A percentile compares a stretch with the other conserved stretches of the same genome.
Conservation (phyloP, 2,797 vertebrate genomes). For the Hyperoplus immaculatus region DNA sequence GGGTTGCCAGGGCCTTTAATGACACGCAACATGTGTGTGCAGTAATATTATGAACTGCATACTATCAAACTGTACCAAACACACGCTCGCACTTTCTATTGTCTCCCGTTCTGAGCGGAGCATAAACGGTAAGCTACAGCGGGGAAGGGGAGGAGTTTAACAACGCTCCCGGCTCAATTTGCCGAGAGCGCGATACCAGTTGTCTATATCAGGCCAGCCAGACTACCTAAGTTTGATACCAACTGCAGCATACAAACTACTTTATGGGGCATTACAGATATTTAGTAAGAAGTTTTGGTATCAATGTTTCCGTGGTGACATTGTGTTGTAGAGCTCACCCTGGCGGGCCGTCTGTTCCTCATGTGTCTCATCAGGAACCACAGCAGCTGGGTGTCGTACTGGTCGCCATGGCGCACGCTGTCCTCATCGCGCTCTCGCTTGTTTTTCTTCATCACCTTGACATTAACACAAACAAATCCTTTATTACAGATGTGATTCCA, state of each 20-base stretch:
- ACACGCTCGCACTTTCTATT: too few relatives aligned
- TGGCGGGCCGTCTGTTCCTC: constrained; percentile 91
- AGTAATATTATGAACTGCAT: too few relatives aligned
- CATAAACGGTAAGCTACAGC: too few relatives aligned
- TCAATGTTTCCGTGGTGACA: background rate
- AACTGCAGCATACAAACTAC: background rate
- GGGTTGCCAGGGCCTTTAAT: too few relatives aligned
- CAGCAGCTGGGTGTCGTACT: constrained; percentile 96
- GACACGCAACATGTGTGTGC: too few relatives aligned
- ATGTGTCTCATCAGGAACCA: constrained; percentile 99
- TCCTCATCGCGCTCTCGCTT: constrained; percentile 95
- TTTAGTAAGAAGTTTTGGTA: background rate
- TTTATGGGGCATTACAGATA: background rate
- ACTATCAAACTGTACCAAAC: too few relatives aligned
- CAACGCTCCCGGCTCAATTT: too few relatives aligned
- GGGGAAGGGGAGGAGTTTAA: too few relatives aligned
- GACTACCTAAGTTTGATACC: background rate
- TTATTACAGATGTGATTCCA: background rate
- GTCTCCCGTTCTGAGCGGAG: too few relatives aligned
- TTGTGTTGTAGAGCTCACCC: constrained; percentile 82
- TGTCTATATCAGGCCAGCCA: too few relatives aligned
- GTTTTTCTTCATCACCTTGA: constrained; percentile 97
- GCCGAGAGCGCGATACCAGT: too few relatives aligned
- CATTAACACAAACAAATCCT: constrained; percentile 14
- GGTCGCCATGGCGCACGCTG: constrained; percentile 92